phyloP scores from a whole-genome alignment of 2,113 vertebrate genomes.

The Campylomormyrus tamandua region DNA sequence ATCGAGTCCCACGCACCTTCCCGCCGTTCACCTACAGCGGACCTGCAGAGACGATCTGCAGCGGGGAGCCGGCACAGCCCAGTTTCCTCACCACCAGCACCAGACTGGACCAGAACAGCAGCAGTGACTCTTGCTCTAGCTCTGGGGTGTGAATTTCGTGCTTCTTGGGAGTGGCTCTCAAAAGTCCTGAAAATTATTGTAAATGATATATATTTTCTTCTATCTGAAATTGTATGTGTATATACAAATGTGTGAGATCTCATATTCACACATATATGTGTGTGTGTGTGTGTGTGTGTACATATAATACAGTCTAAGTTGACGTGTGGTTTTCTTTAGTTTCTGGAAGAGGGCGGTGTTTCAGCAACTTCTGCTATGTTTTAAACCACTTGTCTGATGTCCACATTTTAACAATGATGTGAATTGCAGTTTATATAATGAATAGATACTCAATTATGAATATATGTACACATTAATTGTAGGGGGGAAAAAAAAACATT shows the following conservation, averaged over 20 bases:
- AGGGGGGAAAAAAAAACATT: constrained; percentile 43
- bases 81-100: not conserved
- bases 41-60: not conserved
- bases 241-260: constrained; percentile 27
- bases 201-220: constrained; percentile 27
- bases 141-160: not conserved
- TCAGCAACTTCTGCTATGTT: constrained; percentile 35
- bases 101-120: not conserved
- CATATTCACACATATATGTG: constrained; percentile 20
- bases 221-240: constrained; percentile 19
- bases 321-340: constrained; percentile 31
- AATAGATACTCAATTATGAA: constrained; percentile 58
- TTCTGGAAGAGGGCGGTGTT: constrained; percentile 34
- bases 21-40: not conserved
- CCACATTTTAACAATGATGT: constrained; percentile 46
- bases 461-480: constrained; percentile 54
- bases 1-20: not conserved
- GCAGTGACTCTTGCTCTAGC: not conserved
- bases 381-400: constrained; percentile 39
- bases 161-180: not conserved
- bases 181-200: constrained; percentile 15
- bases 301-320: constrained; percentile 22
- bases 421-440: constrained; percentile 50
- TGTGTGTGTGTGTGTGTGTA: not conserved
- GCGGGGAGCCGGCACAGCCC: not conserved